Evolutionary conservation across 2,113 vertebrate species (phyloP).

Genomic region (Potamarius usumacintae): DNA sequence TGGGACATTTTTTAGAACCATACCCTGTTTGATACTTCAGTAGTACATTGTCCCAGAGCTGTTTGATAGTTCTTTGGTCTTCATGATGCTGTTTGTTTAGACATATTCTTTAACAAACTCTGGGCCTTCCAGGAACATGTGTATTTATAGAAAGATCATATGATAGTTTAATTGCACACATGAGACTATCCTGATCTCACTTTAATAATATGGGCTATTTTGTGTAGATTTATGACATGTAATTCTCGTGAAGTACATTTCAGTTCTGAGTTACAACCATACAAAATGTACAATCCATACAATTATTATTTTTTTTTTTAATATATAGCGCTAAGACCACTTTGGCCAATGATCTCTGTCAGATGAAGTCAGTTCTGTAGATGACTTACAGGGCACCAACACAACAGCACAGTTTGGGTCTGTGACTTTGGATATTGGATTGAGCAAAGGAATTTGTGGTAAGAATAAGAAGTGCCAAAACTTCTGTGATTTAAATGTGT

Average conservation of each 20-base stretch:
- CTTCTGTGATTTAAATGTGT: neutral
- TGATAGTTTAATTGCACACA: neutral
- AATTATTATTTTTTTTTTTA: neutral
- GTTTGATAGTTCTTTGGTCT: neutral
- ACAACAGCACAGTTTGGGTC: neutral
- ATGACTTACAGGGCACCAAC: neutral
- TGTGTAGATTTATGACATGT: neutral
- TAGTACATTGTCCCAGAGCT: neutral
- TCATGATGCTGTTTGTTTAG: neutral
- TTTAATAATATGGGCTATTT: neutral
- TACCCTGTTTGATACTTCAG: neutral
- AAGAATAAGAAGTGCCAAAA: conserved; percentile 26
- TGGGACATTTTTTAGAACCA: neutral
- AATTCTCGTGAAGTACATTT: neutral
- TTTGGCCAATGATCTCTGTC: neutral
- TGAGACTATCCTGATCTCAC: neutral
- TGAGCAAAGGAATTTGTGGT: conserved; percentile 18
- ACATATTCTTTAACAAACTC: neutral
- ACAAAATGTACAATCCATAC: conserved; percentile 1
- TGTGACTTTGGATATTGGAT: neutral
- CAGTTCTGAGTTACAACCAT: neutral
- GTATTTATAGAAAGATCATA: neutral
- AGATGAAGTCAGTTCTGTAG: neutral
- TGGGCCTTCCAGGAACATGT: neutral
- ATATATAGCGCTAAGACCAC: neutral